A percentile compares a stretch with the other conserved stretches of the same genome.
Conservation (phyloP, 2,113 vertebrate species). For the Origma solitaria region DNA sequence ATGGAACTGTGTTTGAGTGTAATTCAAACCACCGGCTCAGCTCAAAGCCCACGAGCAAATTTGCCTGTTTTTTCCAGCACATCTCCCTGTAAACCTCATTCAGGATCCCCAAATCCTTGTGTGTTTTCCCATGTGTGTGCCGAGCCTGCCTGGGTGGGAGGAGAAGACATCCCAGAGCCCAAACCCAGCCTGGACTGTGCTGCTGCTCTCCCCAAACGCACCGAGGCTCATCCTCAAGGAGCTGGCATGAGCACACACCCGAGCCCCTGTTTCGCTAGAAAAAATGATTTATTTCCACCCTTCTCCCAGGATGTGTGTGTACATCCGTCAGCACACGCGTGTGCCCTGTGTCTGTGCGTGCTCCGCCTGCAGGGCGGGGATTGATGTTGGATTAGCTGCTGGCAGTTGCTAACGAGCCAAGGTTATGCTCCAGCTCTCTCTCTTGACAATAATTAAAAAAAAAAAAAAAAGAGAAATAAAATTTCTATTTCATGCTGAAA, state of each 20-base stretch:
- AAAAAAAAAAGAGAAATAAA: neutral
- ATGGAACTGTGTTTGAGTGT: rapidly evolving
- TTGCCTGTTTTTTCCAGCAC: neutral
- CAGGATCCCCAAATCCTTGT: neutral
- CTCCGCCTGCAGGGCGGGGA: neutral
- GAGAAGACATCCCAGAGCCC: neutral
- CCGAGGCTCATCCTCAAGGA: rapidly evolving
- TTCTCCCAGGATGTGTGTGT: neutral
- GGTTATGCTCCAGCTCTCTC: neutral
- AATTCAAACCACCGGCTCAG: rapidly evolving
- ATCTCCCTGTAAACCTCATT: neutral
- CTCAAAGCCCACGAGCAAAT: neutral
- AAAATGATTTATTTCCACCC: neutral
- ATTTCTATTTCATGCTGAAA: neutral
- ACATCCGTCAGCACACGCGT: rapidly evolving
- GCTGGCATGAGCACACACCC: rapidly evolving
- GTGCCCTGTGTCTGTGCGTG: rapidly evolving
- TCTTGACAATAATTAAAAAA: neutral
- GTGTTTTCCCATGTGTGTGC: rapidly evolving
- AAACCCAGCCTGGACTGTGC: neutral
- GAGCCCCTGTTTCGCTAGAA: neutral
- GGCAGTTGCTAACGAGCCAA: neutral
- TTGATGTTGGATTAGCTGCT: neutral
- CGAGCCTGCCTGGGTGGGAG: neutral
- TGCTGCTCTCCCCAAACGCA: neutral